A percentile compares a stretch with the other conserved stretches of the same genome.
Evolutionary conservation across 2,888 invertebrate genomes (phyloP).

Genomic region (Xanthorhoe designata): DNA sequence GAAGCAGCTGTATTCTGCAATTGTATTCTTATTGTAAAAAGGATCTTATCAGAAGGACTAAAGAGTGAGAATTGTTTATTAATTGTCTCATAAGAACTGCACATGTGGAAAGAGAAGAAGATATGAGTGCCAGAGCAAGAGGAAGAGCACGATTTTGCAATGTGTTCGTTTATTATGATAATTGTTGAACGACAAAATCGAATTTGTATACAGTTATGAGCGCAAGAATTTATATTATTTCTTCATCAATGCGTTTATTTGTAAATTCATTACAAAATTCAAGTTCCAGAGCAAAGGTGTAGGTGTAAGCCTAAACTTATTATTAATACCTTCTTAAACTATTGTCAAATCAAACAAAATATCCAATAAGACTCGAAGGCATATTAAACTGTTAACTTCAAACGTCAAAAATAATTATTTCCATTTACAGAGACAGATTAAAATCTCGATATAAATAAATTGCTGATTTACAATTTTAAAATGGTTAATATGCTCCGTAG

Average conservation of each 20-base stretch:
- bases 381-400: conserved; percentile 41
- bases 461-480: conserved; percentile 75
- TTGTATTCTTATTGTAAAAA: conserved; percentile 61
- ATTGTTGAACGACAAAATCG: conserved; percentile 73
- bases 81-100: conserved; percentile 74
- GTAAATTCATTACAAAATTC: background rate
- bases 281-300: background rate
- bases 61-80: conserved; percentile 67
- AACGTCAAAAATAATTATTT: conserved; percentile 67
- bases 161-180: conserved; percentile 75
- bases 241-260: conserved; percentile 10
- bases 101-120: conserved; percentile 66
- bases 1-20: conserved; percentile 70
- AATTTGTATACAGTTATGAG: conserved; percentile 55
- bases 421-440: conserved; percentile 55
- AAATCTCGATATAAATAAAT: conserved; percentile 67
- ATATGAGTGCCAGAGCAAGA: conserved; percentile 60
- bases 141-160: conserved; percentile 71
- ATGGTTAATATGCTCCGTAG: conserved; percentile 71
- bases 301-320: too few relatives aligned
- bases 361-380: conserved; percentile 3
- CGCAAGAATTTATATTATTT: conserved; percentile 1
- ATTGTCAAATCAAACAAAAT: too few relatives aligned
- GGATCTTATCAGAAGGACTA: conserved; percentile 62
- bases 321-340: too few relatives aligned